phyloP scores from a whole-genome alignment of 2,888 invertebrate species.

The Hypena proboscidalis region DNA sequence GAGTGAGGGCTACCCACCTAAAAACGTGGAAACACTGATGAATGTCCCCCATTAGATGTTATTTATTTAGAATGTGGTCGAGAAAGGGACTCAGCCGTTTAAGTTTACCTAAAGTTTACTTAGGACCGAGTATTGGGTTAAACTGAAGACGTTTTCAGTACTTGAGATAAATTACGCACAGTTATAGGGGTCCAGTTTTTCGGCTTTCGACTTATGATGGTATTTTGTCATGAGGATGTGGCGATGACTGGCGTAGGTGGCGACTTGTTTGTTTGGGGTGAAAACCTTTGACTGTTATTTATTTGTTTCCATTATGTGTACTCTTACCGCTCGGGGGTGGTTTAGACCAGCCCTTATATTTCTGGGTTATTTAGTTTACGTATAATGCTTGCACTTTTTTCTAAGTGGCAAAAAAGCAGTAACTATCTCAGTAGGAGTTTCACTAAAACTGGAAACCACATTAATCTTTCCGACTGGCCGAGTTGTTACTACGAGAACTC shows the following conservation, averaged over 20 bases:
- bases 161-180: constrained; percentile 72
- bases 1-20: constrained; percentile 78
- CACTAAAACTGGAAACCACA: constrained; percentile 68
- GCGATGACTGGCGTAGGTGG: constrained; percentile 54
- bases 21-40: constrained; percentile 85
- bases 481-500: constrained; percentile 50
- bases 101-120: constrained; percentile 83
- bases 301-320: constrained; percentile 43
- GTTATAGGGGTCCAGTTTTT: constrained; percentile 82
- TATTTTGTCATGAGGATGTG: constrained; percentile 71
- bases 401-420: constrained; percentile 45
- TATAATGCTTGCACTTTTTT: constrained; percentile 5
- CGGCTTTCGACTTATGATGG: constrained; percentile 74
- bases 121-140: constrained; percentile 83
- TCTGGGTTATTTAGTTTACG: constrained; percentile 20
- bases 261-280: constrained; percentile 49
- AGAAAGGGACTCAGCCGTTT: constrained; percentile 79
- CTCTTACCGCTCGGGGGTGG: constrained; percentile 33
- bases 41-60: constrained; percentile 86
- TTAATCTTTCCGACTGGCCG: constrained; percentile 69
- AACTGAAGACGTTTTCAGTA: constrained; percentile 76
- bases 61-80: constrained; percentile 86
- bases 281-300: constrained; percentile 43
- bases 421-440: constrained; percentile 62
- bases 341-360: constrained; percentile 20